A percentile compares a stretch with the other conserved stretches of the same genome.
Conservation (phyloP, 2,113 vertebrate genomes). For the Sitta europaea region DNA sequence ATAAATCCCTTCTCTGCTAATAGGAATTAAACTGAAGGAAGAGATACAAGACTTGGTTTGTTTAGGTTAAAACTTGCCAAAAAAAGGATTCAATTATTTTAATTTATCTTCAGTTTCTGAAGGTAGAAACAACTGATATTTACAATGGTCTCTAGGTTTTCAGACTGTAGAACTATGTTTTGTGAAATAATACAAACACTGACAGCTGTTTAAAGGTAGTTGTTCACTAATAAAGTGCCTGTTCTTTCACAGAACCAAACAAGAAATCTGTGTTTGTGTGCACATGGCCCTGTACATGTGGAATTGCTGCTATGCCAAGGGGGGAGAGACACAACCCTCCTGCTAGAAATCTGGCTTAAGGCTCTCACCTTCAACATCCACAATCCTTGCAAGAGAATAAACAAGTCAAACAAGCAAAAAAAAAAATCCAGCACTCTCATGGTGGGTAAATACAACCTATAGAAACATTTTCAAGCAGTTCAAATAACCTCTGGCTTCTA, state of each 20-base stretch:
- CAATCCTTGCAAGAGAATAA: neutral
- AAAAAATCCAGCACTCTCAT: neutral
- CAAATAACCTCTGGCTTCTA: neutral
- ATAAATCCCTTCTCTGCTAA: neutral
- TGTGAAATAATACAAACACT: neutral
- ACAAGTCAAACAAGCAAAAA: neutral
- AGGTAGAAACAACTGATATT: neutral
- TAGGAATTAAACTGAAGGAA: neutral
- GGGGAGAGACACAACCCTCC: neutral
- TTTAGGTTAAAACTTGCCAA: neutral
- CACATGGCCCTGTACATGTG: rapidly evolving
- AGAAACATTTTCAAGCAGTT: neutral
- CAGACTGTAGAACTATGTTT: neutral
- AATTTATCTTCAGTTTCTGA: neutral
- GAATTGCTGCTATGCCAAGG: neutral
- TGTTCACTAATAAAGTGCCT: neutral
- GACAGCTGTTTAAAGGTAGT: neutral
- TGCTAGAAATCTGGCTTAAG: neutral
- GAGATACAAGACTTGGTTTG: neutral
- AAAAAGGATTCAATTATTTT: neutral
- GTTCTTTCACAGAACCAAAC: neutral
- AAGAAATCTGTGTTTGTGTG: neutral
- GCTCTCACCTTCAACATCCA: neutral
- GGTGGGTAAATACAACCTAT: neutral
- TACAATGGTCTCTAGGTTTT: rapidly evolving